Base-by-base conservation (phyloP, 2,888 invertebrate genomes). In the Hetaerina titia region DNA sequence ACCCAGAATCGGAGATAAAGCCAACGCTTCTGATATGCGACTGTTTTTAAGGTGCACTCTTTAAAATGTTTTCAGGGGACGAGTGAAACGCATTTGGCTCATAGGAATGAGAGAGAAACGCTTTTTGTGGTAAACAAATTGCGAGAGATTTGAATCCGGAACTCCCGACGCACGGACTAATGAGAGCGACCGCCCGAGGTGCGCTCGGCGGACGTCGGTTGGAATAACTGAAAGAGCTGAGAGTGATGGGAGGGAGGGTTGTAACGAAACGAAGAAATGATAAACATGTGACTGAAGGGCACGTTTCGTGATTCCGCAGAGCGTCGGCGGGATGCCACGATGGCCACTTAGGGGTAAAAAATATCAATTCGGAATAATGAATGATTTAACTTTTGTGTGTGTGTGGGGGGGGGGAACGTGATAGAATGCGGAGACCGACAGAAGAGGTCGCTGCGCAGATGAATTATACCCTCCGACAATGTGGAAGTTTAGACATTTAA, bases 291-390 rank as follows among this genome's bases (percentile, higher is more conserved):
- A 81, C 81, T 81, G 81, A 81, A 81, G 81, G 81, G 81, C 81
- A 81, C 81, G 81, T 81, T 81, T 81, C 81, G 81, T 81, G 81
- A 81, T 31, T 81, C 81, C 81, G 31, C 22, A 5, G 81, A 22
- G 31, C 81, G 69, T 90, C 58, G 56, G n/a, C 22, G 81, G 81
- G 92, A 92, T 74, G 63, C 22, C 56, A 89, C 89, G 9, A 17
- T 81, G 81, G 56, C 64, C 92, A 92, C 69, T 92, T 92, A 92
- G 31, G 56, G 64, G 64, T 74, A 92, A 92, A 92, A 92, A 92
- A 92, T 81, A 81, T 92, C 31, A 69, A 92, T 92, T 63, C 92
- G 22, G 92, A 92, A 92, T 92, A 92, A 92, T 92, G 92, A 92
- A 92, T 92, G 92, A 56, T 69, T 92, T 92, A 81, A 92, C 92